A percentile compares a stretch with the other conserved stretches of the same genome.
phyloP scores from a whole-genome alignment of 2,797 vertebrate species.

The Coregonus ussuriensis region DNA sequence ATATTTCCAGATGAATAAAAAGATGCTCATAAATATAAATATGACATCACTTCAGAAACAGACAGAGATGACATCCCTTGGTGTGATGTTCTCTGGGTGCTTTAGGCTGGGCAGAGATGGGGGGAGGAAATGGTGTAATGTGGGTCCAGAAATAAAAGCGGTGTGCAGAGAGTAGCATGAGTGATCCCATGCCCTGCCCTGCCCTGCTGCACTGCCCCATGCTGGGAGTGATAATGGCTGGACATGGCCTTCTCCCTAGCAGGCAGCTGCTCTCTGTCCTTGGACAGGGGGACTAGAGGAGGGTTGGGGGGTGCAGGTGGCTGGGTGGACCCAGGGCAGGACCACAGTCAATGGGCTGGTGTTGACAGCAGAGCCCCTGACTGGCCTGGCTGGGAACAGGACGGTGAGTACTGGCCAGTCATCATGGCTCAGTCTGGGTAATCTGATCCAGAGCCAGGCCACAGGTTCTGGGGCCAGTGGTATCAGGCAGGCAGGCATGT shows the following conservation, averaged over 20 bases:
- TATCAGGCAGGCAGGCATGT: neutral
- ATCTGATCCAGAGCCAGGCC: slow-evolving; percentile 30
- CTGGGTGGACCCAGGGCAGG: slow-evolving; percentile 28
- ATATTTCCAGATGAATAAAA: neutral
- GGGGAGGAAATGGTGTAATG: slow-evolving; percentile 33
- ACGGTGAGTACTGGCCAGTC: slow-evolving; percentile 21
- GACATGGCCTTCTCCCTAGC: slow-evolving; percentile 56
- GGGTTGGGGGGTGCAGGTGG: slow-evolving; percentile 14
- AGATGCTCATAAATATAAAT: slow-evolving; percentile 18
- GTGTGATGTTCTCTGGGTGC: slow-evolving; percentile 23
- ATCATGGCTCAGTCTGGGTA: slow-evolving; percentile 36
- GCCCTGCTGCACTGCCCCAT: slow-evolving; percentile 55
- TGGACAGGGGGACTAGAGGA: slow-evolving; percentile 35
- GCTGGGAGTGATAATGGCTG: slow-evolving; percentile 72
- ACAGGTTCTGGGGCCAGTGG: slow-evolving; percentile 16
- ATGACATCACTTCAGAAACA: neutral
- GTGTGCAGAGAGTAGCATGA: neutral
- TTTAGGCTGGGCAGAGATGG: slow-evolving; percentile 22
- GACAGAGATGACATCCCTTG: slow-evolving; percentile 23
- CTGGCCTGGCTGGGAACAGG: slow-evolving; percentile 50
- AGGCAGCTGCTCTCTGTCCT: slow-evolving; percentile 60
- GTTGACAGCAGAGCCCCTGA: slow-evolving; percentile 62
- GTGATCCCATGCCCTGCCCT: neutral
- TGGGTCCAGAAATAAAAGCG: slow-evolving; percentile 27
- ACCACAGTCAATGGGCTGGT: slow-evolving; percentile 22